phyloP scores from a whole-genome alignment of 92 coral and sea anemone genomes.

The Blastomussa wellsi region DNA sequence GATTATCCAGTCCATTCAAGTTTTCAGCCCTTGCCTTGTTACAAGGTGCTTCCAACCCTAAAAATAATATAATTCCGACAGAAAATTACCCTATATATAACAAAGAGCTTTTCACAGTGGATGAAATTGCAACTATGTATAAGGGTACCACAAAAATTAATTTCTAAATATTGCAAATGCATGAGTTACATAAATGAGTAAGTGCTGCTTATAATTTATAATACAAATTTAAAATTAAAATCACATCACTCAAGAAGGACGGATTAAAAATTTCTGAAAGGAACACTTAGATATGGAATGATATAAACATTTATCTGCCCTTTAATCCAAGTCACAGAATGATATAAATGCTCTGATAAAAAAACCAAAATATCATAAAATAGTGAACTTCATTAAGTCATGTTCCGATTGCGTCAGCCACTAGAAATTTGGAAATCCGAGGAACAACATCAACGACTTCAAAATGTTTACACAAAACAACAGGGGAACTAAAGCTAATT shows the following conservation, averaged over 20 bases:
- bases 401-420: background rate
- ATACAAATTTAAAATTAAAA: background rate
- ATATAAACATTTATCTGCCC: background rate
- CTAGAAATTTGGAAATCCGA: background rate
- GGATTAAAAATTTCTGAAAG: constrained; percentile 4
- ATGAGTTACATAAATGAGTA: background rate
- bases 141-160: constrained; percentile 26
- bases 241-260: constrained; percentile 2
- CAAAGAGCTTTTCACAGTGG: background rate
- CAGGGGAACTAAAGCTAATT: constrained; percentile 25
- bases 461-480: constrained; percentile 39
- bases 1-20: constrained; percentile 15
- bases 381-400: constrained; percentile 9
- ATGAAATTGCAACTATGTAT: constrained; percentile 6
- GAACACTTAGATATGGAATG: background rate
- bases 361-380: constrained; percentile 13
- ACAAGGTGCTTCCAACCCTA: background rate
- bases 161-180: background rate
- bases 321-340: background rate
- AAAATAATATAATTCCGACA: background rate
- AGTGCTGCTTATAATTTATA: background rate
- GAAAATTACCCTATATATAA: background rate
- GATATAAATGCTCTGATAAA: background rate
- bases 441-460: constrained; percentile 7
- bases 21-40: background rate